Evolutionary conservation across 1,140 invertebrate genomes (phyloP), one percentile per base, ranked within the genome.

Genomic region (Drosophila miranda): DNA sequence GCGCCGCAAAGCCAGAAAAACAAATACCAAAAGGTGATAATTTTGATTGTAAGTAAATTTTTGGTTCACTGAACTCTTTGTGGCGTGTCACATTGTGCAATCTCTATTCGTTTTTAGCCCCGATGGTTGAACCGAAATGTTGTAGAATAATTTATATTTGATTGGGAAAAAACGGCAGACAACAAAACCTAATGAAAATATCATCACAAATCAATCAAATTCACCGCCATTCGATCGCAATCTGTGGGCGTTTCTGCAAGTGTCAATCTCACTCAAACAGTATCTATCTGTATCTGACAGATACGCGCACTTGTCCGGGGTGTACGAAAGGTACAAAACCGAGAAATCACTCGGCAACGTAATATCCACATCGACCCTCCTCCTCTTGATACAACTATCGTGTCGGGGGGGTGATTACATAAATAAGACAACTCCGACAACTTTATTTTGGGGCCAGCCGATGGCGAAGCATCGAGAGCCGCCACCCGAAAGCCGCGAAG

Each of bases 321-420:
- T 73, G 69, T 73, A 57, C 73, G 69, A 73, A 73, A 73, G 69
- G 68, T 69, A 62, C 28, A 61, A 30, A 51, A 26, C 58, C 30
- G 14, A 23, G 14, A 6, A 30, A 30, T 9, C 34, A 30, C 38
- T 42, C 11, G 26, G 13, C 14, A 67, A 41, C 50, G 69, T 57
- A 73, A 73, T 55, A 62, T 3, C 48, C 69, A 64, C 64, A 73
- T 64, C 70, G 30, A 42, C 48, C 46, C 11, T 19, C 43, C n/a
- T 48, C 16, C 44, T 46, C 41, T 21, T 26, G 67, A 70, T 70
- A 70, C 50, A 81, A 82, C 78, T 86, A 84, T 84, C 81, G 83
- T 67, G 77, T 86, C 86, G 16, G 16, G 80, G 86, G 80, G 80
- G 81, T 80, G 80, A 84, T 84, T 84, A 86, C 81, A 84, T 84